Conservation (phyloP, 2,113 vertebrate genomes). For the Pollimyrus isidori region DNA sequence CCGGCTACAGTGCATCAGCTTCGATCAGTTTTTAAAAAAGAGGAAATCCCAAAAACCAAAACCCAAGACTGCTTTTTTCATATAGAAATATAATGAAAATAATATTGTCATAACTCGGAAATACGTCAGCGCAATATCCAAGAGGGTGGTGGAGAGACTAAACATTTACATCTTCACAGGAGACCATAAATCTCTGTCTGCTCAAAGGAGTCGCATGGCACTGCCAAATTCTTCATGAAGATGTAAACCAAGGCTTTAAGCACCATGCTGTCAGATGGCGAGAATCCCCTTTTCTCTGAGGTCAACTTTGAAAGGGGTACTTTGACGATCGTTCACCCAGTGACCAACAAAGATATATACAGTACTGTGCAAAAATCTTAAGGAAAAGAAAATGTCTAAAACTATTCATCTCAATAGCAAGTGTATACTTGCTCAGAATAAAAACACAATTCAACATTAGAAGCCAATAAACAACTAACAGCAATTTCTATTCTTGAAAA, state of each 20-base stretch:
- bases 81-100: not conserved
- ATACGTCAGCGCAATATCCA: not conserved
- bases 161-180: conserved; percentile 34
- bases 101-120: not conserved
- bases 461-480: not conserved
- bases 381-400: not conserved
- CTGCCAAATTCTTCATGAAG: conserved; percentile 68
- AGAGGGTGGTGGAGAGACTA: not conserved
- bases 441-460: not conserved
- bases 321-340: not conserved
- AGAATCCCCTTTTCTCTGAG: not conserved
- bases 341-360: not conserved
- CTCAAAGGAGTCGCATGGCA: conserved; percentile 59
- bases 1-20: not conserved
- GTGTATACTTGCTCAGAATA: not conserved
- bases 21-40: not conserved
- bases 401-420: not conserved
- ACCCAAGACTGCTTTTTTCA: not conserved
- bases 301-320: conserved; percentile 9
- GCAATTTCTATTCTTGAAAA: not conserved
- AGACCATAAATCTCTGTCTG: conserved; percentile 49
- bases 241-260: conserved; percentile 51
- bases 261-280: not conserved
- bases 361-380: not conserved
- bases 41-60: not conserved